Percentiles rank a stretch among this genome's conserved stretches.
These are phyloP conservation scores for Embiotoca jacksoni DNA, from an alignment of 2,113 vertebrate genomes.

Conservation along the genomic window DNA sequence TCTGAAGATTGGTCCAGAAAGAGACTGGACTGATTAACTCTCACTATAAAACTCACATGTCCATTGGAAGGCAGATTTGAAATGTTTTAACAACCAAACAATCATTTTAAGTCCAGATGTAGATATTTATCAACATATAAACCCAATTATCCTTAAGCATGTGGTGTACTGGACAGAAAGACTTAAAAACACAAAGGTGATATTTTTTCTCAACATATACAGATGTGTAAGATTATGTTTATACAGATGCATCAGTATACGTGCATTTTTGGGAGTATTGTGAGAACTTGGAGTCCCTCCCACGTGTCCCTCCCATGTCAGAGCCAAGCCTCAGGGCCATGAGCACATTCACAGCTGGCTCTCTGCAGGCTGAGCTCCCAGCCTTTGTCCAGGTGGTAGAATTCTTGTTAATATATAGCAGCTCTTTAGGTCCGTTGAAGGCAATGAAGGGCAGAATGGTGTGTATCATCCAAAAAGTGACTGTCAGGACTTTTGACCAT, in stretches of 20 bases:
- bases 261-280: constrained; percentile 28
- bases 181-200: background rate
- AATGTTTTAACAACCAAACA: background rate
- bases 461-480: constrained; percentile 25
- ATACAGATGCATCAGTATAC: background rate
- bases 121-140: background rate
- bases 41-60: background rate
- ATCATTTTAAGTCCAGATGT: background rate
- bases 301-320: constrained; percentile 48
- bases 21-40: background rate
- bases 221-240: background rate
- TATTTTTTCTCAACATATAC: background rate
- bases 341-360: constrained; percentile 79
- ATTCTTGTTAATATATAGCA: constrained; percentile 56
- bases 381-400: constrained; percentile 51
- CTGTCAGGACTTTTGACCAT: constrained; percentile 17
- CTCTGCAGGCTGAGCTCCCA: constrained; percentile 57
- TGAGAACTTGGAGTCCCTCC: constrained; percentile 50
- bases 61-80: background rate
- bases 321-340: constrained; percentile 69
- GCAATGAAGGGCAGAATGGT: constrained; percentile 6
- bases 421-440: constrained; percentile 33
- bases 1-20: constrained; percentile 4
- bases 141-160: background rate
- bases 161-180: background rate